phyloP scores from a whole-genome alignment of 2,797 vertebrate genomes.

The Mormyrops boulengeri region DNA sequence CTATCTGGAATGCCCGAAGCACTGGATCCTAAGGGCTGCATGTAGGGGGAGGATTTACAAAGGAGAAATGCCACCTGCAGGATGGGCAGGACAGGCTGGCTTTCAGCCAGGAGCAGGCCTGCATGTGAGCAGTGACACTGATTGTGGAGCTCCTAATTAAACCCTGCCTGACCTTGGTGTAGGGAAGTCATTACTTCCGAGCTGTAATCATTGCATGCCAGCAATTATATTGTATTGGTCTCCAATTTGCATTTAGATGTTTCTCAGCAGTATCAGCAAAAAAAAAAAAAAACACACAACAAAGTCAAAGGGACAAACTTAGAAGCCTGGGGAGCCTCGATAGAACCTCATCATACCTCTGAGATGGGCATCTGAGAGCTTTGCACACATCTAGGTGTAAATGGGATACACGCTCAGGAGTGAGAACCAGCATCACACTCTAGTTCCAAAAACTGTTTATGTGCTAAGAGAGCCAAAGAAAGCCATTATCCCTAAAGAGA shows the following conservation, averaged over 20 bases:
- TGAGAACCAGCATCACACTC: background rate
- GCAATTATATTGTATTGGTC: conserved; percentile 71
- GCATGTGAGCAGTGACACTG: conserved; percentile 51
- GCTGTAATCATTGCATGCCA: conserved; percentile 70
- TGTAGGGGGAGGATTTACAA: conserved; percentile 56
- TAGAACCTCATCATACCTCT: background rate
- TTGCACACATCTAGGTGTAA: background rate
- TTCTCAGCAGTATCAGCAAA: conserved; percentile 30
- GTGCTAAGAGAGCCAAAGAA: background rate
- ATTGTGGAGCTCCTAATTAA: conserved; percentile 78
- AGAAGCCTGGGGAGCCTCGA: background rate
- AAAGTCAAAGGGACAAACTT: conserved; percentile 7
- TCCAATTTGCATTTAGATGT: conserved; percentile 65
- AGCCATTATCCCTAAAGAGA: background rate
- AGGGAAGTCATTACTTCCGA: conserved; percentile 79
- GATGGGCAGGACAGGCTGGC: conserved; percentile 51
- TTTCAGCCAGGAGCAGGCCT: conserved; percentile 63
- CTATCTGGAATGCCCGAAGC: background rate
- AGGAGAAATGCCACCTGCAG: conserved; percentile 60
- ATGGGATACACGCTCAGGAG: background rate
- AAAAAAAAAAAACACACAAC: conserved; percentile 12
- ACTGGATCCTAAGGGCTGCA: background rate
- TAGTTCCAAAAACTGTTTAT: background rate
- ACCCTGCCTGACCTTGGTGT: conserved; percentile 74
- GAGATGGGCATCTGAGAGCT: background rate